These are phyloP conservation scores for Lycopodina hypogea DNA, from an alignment of 37 sponge, comb jelly and placozoan species.

Conservation along the genomic window DNA sequence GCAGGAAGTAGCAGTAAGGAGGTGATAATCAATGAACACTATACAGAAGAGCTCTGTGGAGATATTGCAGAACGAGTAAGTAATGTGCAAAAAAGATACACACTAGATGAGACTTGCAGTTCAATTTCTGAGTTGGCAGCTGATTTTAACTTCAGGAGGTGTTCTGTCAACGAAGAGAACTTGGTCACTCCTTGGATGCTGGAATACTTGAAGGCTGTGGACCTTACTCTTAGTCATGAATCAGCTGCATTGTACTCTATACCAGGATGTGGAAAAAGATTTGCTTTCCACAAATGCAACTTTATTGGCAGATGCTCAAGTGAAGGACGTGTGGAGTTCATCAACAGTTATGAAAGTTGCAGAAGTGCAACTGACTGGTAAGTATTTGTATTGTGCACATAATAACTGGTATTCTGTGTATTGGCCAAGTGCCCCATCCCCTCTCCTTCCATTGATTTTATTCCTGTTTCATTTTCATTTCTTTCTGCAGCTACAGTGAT, in stretches of 20 bases:
- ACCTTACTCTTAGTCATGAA: not conserved
- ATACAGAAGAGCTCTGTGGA: not conserved
- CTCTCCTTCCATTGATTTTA: too few species aligned
- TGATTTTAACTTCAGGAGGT: not conserved
- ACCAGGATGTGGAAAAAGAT: not conserved
- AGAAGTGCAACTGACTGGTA: constrained; percentile 22
- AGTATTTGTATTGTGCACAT: too few species aligned
- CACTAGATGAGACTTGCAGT: not conserved
- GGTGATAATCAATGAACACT: not conserved
- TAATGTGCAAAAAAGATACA: too few species aligned
- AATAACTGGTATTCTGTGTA: too few species aligned
- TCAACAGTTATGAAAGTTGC: constrained; percentile 23
- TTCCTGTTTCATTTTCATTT: not conserved
- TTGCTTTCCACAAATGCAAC: not conserved
- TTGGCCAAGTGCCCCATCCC: too few species aligned
- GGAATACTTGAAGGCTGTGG: constrained; percentile 4
- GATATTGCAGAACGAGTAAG: not conserved
- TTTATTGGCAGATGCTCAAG: constrained; percentile 30
- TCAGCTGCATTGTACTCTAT: too few species aligned
- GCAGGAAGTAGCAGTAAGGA: not conserved
- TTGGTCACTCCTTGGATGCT: constrained; percentile 21
- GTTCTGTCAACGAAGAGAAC: not conserved
- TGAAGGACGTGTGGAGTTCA: constrained; percentile 23
- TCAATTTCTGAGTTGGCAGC: constrained; percentile 5
- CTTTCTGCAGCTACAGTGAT: not conserved